phyloP scores from a whole-genome alignment of 2,888 invertebrate species.

The Pachycephus smyrnensis region DNA sequence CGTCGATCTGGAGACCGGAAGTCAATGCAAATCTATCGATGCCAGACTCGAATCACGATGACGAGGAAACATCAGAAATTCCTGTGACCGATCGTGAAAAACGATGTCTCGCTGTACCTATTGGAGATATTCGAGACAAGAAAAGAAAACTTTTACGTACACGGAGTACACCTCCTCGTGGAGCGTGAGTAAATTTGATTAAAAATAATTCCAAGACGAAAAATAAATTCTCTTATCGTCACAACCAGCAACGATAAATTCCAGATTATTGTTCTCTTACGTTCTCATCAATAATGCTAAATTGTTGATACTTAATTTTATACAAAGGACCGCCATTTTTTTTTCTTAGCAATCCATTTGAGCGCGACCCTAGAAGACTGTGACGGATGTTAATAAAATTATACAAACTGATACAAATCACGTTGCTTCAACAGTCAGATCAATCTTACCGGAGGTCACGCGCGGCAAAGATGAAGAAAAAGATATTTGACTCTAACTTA shows the following conservation, averaged over 20 bases:
- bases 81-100: conserved; percentile 62
- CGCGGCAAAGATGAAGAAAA: background rate
- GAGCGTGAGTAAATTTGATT: background rate
- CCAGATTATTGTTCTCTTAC: no score
- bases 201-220: background rate
- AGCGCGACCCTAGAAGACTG: background rate
- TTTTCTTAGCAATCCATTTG: background rate
- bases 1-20: conserved; percentile 43
- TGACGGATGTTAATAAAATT: background rate
- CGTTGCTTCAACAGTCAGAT: background rate
- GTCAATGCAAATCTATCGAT: background rate
- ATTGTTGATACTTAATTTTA: background rate
- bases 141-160: conserved; percentile 58
- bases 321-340: background rate
- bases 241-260: background rate
- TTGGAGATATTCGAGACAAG: conserved; percentile 59
- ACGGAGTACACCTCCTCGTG: conserved; percentile 42
- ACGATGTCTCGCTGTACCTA: conserved; percentile 62
- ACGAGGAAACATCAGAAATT: conserved; percentile 31
- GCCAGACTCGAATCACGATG: background rate
- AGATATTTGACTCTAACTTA: background rate
- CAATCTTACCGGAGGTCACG: background rate
- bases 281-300: background rate
- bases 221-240: background rate
- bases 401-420: background rate